Evolutionary conservation across 1,140 invertebrate species (phyloP).

Genomic region (Cydia amplana): DNA sequence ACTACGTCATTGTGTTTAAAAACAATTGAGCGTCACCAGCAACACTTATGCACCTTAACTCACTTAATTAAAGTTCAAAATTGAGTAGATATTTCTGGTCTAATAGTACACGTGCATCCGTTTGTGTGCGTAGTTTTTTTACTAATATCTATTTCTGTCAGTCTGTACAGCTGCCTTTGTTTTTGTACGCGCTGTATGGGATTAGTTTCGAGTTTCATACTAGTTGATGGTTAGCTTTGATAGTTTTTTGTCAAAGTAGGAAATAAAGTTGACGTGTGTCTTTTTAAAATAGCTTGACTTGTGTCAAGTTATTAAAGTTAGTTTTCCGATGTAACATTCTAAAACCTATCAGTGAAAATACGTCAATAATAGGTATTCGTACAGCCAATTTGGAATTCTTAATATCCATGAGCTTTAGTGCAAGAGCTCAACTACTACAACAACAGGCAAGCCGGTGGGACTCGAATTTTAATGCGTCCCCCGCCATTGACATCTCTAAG

Average conservation of each 20-base stretch:
- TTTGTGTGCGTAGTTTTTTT: constrained; percentile 34
- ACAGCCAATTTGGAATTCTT: no score
- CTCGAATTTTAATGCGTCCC: no score
- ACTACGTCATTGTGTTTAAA: constrained; percentile 2
- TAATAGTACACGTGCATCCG: constrained; percentile 22
- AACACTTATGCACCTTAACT: background rate
- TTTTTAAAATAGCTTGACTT: no score
- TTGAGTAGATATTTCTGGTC: background rate
- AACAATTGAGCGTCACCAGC: background rate
- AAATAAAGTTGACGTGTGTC: background rate
- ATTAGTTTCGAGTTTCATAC: constrained; percentile 36
- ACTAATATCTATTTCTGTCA: constrained; percentile 41
- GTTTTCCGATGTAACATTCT: no score
- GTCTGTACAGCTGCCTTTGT: constrained; percentile 38
- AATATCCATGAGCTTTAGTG: no score
- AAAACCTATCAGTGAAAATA: no score
- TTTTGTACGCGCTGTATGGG: constrained; percentile 35
- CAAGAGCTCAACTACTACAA: no score
- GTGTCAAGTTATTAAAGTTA: no score
- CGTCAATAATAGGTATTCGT: no score
- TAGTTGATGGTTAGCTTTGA: background rate
- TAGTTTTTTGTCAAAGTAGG: background rate
- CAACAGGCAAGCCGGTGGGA: no score
- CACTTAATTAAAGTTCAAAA: background rate
- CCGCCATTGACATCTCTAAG: no score